Base-by-base conservation (phyloP, 2,797 vertebrate genomes). In the Chiloscyllium punctatum region DNA sequence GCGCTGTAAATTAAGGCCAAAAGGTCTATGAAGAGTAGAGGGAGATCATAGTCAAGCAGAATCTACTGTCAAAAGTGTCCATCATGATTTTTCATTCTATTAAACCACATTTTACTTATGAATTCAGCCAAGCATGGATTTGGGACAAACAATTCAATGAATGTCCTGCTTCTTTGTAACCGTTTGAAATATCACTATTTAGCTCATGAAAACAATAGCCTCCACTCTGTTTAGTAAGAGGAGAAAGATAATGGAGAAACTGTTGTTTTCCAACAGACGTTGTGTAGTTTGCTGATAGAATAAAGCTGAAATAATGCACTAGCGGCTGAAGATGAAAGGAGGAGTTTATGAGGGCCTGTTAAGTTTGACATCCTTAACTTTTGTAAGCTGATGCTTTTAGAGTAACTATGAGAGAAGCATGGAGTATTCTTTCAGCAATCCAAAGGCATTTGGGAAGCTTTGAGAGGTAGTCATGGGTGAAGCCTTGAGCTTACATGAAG, bases 371-470 rank as follows among this genome's bases (percentile, higher is more conserved):
- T 88, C 51, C 57, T 30, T 57, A 88, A 30, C 27, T 88, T 48
- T 48, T 69, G 16, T 66, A 69, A 68, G 62, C 18, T 37, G 66
- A 69, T 92, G 33, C 8, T 69, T 79, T n/a, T 69, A 42, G 23
- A 37, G 62, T 4, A 42, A 42, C 1, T 91, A 92, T 68, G 7
- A 13, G 62, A 42, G 37, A 92, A 21, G n/a, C n/a, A 92, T 68
- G 88, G 62, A 68, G 90, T 68, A 21, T 92, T 69, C 62, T n/a
- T 92, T 92, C n/a, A 69, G 62, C 25, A 92, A 37, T n/a, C 90
- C n/a, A 37, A 25, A n/a, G 37, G n/a, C 90, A 92, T 69, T 69
- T 92, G 62, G 30, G 66, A 23, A 69, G 66, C 37, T 42, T 69
- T 92, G 62, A 23, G 66, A 91, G 42, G 33, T 21, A 7, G 57